Percentiles rank a stretch among this genome's conserved stretches.
Conservation (phyloP, 2,113 vertebrate species). For the Genyomyrus donnyi region DNA sequence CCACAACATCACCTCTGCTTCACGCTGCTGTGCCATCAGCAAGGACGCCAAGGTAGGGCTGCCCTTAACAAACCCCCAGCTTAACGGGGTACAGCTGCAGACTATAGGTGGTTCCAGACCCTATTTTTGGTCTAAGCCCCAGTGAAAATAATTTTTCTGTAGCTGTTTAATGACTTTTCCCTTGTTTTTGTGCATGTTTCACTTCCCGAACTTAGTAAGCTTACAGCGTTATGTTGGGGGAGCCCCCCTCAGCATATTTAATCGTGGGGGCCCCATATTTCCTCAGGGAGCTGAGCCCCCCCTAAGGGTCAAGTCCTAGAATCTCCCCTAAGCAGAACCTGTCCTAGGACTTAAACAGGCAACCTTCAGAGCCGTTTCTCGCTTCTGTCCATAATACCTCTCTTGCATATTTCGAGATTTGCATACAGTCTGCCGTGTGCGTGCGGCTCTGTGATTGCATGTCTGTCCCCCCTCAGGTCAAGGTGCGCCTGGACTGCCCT, state of each 20-base stretch:
- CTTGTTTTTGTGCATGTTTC: not conserved
- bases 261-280: not conserved
- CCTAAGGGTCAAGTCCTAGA: not conserved
- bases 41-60: slow-evolving; percentile 51
- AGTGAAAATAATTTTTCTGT: not conserved
- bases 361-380: not conserved
- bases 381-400: not conserved
- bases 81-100: not conserved
- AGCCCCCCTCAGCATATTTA: not conserved
- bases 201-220: not conserved
- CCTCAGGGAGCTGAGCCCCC: not conserved
- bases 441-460: not conserved
- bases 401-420: not conserved
- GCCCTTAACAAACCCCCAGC: not conserved
- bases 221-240: not conserved
- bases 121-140: not conserved
- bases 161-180: not conserved
- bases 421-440: not conserved
- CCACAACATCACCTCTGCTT: slow-evolving; percentile 77
- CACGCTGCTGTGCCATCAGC: slow-evolving; percentile 78
- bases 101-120: not conserved
- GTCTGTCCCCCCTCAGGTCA: slow-evolving; percentile 55
- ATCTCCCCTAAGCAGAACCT: not conserved
- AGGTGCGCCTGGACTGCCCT: slow-evolving; percentile 69
- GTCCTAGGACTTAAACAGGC: not conserved